Evolutionary conservation across 2,888 invertebrate species (phyloP), one percentile per base, ranked within the genome.

Genomic region (Pemphredon lugubris): DNA sequence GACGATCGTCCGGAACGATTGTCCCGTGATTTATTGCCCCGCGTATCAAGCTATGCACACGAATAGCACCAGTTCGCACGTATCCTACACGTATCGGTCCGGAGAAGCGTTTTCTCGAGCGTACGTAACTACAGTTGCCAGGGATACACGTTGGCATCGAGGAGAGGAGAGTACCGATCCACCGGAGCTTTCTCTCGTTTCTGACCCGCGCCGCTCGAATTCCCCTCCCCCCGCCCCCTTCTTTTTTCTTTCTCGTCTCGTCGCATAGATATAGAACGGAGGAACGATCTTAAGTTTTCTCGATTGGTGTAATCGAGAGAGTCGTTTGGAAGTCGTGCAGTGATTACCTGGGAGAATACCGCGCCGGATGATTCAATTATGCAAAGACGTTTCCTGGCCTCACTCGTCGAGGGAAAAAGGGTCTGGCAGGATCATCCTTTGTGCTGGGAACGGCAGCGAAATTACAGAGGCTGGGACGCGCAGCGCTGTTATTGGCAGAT

Each of bases 21-120:
- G 73, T 77, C 67, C 59, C 58, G 64, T 74, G 74, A 81, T 79
- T 79, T 77, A 81, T 79, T 71, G 73, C 64, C 14, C 57, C 66
- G 45, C 11, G 47, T 63, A 60, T 64, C 64, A 37, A 53, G 26
- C 37, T 61, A 48, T 61, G 55, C 51, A 47, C 60, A 54, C 64
- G 51, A 50, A 58, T 67, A 63, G 54, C 60, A 55, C 21, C 34
- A 32, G 64, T 44, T 45, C 18, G 32, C 67, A 32, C 23, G 66
- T 73, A 73, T 72, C 42, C 21, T 26, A 23, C 54, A 16, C 47
- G 32, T 51, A n/a, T 39, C 73, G 37, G 47, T 34, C 42, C 34
- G 39, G 37, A 57, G 73, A 72, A 73, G 50, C 44, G 16, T 68
- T 55, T 51, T 50, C 34, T 47, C 13, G 40, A 58, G 34, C 14